Base-by-base conservation (phyloP, 2,797 vertebrate species). In the Bovichtus diacanthus region DNA sequence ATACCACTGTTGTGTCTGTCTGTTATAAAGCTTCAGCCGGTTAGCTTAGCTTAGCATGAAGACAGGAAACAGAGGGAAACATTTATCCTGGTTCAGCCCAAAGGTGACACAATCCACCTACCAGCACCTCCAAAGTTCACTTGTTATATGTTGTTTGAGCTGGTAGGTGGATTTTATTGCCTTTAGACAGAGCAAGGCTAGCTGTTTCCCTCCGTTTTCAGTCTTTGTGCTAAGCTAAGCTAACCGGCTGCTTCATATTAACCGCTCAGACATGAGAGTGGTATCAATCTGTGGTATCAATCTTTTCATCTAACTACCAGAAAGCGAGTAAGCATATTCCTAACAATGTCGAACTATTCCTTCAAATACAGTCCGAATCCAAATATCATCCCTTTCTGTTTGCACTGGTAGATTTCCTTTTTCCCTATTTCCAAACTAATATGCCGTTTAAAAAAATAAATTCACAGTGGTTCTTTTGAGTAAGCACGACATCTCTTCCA, bases 401-500 rank as follows among this genome's bases (percentile, higher is more conserved):
- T 81, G 50, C 47, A 70, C 54, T 68, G 55, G 15, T 49, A 51
- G 1, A n/a, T 56, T 62, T 70, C 65, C 3, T 50, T 58, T 66
- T 55, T 53, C 67, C 41, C 62, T 16, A 49, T 70, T 74, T 80
- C 38, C 49, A 12, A 61, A 68, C 53, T 16, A 85, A 63, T 34
- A 43, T 58, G 56, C 31, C 4, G 3, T 54, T 77, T 51, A 55
- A 83, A 51, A 70, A 80, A 81, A 59, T 21, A 5, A 43, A 66
- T 70, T 71, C 47, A 46, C n/a, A 41, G 55, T 12, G 50, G 27
- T 54, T 79, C 19, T 59, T 73, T 74, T 78, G 74, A 81, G 49
- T 66, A 27, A 71, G 49, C 65, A 64, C 23, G 16, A 78, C 75
- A 84, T 82, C 79, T 85, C 81, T 58, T 88, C 68, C 44, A 78